These are phyloP conservation scores for Pseudorasbora parva DNA, from an alignment of 2,113 vertebrate genomes.

Conservation along the genomic window DNA sequence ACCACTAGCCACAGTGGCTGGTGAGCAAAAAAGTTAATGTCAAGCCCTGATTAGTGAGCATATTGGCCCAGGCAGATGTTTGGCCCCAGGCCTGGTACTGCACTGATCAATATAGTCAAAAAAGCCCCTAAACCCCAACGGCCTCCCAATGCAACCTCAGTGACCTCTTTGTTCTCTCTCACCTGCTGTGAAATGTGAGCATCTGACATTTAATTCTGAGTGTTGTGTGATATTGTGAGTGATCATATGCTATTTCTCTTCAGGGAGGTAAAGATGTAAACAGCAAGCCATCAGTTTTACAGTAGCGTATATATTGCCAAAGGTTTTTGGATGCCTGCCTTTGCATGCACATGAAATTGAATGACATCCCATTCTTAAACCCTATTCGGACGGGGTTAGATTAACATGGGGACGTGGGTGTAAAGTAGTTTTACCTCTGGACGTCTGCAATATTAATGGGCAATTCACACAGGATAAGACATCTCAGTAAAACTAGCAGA, in stretches of 20 bases:
- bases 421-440: too few species aligned
- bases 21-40: too few species aligned
- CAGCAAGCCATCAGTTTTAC: neutral
- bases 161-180: neutral
- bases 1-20: too few species aligned
- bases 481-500: too few species aligned
- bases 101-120: slow-evolving; percentile 24
- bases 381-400: too few species aligned
- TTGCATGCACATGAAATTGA: too few species aligned
- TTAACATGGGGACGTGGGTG: too few species aligned
- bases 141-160: neutral
- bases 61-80: neutral
- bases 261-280: neutral
- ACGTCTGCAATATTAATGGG: too few species aligned
- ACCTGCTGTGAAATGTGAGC: slow-evolving; percentile 6
- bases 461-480: too few species aligned
- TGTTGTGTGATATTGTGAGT: neutral
- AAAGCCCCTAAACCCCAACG: neutral
- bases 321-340: too few species aligned
- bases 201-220: neutral
- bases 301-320: neutral
- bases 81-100: neutral
- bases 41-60: slow-evolving; percentile 4
- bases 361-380: too few species aligned
- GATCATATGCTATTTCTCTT: neutral